Base-by-base conservation (phyloP, 1,140 invertebrate species). In the Trachymyrmex cornetzi region DNA sequence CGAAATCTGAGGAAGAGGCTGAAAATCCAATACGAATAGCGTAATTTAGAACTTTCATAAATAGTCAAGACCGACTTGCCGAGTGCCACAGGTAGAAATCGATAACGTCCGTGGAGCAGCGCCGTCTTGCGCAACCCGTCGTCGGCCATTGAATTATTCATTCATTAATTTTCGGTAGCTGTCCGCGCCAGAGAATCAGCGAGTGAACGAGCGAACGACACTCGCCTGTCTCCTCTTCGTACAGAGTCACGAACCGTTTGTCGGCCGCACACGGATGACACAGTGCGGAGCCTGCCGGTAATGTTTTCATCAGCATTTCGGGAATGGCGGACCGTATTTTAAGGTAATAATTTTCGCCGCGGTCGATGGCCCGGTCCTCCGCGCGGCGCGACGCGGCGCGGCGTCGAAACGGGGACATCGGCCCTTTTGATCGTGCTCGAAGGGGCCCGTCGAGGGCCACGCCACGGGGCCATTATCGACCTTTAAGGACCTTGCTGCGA, bases 401-500 rank as follows among this genome's bases (percentile, higher is more conserved):
- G 87, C 89, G 81, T 81, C 72, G 74, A 91, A 92, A 93, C 92
- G 89, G 91, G 91, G 93, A 92, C 92, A 93, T 92, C 93, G 92
- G 86, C 91, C 89, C 89, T 86, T 89, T 92, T 93, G 92, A 87
- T 93, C 92, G 72, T 22, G 14, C 90, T 87, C 57, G 11, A 19
- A 69, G 71, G 88, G 88, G 59, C 82, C 86, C 86, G 86, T 81
- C 69, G 64, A 61, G 87, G 86, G 86, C 84, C 91, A 82, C 90
- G 87, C 82, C 61, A 81, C 85, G 88, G 66, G 87, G 88, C 93
- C 87, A 94, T 94, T 94, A 94, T 93, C 93, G 93, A 93, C 93
- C 93, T 94, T 93, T 93, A 93, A 94, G 93, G 93, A 93, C 93
- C 93, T 94, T 93, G 92, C 93, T 90, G 93, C 93, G 92, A 91